Conservation (phyloP, 2,797 vertebrate genomes). For the Onychomys arenicola region DNA sequence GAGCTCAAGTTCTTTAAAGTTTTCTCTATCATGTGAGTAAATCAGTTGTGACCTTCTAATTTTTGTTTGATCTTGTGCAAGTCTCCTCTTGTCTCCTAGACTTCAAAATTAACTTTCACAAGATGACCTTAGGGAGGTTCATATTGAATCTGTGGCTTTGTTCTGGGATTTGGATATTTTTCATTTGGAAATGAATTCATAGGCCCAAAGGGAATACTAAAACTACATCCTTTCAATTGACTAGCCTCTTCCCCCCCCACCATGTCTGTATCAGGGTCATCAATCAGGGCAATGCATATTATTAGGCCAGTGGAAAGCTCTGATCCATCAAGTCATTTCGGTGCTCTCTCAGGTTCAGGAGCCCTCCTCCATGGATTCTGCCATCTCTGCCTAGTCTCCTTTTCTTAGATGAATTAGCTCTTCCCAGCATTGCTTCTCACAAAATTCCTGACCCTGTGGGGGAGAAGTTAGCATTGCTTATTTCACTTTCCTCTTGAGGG, state of each 20-base stretch:
- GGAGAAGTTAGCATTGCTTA: slow-evolving; percentile 54
- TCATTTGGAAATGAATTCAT: slow-evolving; percentile 3
- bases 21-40: not conserved
- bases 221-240: not conserved
- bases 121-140: not conserved
- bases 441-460: slow-evolving; percentile 51
- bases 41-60: not conserved
- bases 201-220: slow-evolving; percentile 12
- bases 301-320: not conserved
- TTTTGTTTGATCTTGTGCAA: slow-evolving; percentile 30
- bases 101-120: slow-evolving; percentile 11
- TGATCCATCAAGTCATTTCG: not conserved
- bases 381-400: not conserved
- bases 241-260: not conserved
- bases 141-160: not conserved
- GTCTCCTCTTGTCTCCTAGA: not conserved
- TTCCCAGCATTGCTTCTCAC: slow-evolving; percentile 65
- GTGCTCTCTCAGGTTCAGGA: slow-evolving; percentile 42
- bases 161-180: slow-evolving; percentile 22
- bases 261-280: slow-evolving; percentile 13
- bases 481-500: slow-evolving; percentile 68
- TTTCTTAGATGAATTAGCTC: slow-evolving; percentile 65
- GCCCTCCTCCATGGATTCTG: not conserved
- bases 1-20: slow-evolving; percentile 38
- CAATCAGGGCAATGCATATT: not conserved